Percentiles rank a stretch among this genome's conserved stretches.
Conservation (phyloP, 2,888 invertebrate genomes). For the Leucoptera coffeella region DNA sequence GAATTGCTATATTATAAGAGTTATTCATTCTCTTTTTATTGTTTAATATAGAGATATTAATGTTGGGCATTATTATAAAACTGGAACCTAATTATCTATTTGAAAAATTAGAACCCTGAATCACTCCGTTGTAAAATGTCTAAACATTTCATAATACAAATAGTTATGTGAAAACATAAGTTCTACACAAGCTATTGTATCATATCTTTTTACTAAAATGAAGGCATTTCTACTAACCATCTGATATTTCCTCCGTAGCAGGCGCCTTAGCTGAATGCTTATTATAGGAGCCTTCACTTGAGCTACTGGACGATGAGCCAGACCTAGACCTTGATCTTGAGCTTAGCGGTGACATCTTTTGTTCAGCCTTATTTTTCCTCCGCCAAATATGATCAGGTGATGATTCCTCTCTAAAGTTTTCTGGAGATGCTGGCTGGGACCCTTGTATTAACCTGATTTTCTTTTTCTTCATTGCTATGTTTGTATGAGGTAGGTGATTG, state of each 20-base stretch:
- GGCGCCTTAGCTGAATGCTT: slow-evolving; percentile 32
- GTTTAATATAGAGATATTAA: background rate
- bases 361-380: slow-evolving; percentile 39
- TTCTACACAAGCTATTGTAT: too few species aligned
- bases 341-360: slow-evolving; percentile 28
- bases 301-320: slow-evolving; percentile 37
- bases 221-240: slow-evolving; percentile 27
- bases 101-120: too few species aligned
- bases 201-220: too few species aligned
- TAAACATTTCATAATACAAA: background rate
- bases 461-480: too few species aligned
- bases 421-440: slow-evolving; percentile 10
- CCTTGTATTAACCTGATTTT: too few species aligned
- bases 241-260: slow-evolving; percentile 58
- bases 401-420: slow-evolving; percentile 19
- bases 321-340: slow-evolving; percentile 30
- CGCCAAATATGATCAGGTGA: slow-evolving; percentile 23
- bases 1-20: background rate
- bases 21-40: background rate
- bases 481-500: too few species aligned
- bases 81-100: background rate
- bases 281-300: slow-evolving; percentile 35
- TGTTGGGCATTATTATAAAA: background rate
- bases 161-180: too few species aligned
- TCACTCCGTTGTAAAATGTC: background rate